Conservation (phyloP, 35 echinoderm and acorn worm genomes). For the Apostichopus japonicus region DNA sequence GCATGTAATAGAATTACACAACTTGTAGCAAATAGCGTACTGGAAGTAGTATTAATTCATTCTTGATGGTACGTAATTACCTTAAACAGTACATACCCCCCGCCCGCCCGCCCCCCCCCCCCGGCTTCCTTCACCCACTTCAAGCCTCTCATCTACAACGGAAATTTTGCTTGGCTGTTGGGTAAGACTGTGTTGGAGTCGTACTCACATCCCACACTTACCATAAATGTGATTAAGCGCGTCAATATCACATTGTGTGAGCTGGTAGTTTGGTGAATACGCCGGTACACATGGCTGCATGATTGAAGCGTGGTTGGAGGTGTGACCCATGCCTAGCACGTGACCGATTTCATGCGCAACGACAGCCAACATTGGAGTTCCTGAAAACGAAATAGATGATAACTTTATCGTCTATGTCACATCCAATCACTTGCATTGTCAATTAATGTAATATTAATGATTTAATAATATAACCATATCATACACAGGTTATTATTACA, state of each 20-base stretch:
- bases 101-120: no score
- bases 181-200: no score
- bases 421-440: not conserved
- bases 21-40: no score
- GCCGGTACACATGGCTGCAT: constrained; percentile 26
- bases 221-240: not conserved
- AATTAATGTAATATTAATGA: not conserved
- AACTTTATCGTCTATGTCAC: not conserved
- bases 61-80: no score
- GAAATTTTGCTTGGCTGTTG: no score
- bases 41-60: no score
- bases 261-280: not conserved
- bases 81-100: no score
- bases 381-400: constrained; percentile 1
- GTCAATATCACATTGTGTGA: not conserved
- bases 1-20: no score
- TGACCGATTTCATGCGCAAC: constrained; percentile 51
- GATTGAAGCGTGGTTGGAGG: constrained; percentile 9
- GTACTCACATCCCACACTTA: not conserved
- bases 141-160: no score
- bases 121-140: no score
- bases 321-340: constrained; percentile 43
- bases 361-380: constrained; percentile 19
- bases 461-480: no score
- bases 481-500: no score